These are phyloP conservation scores for Platorchestia sp. DNA, from an alignment of 1,140 invertebrate species.

Conservation along the genomic window DNA sequence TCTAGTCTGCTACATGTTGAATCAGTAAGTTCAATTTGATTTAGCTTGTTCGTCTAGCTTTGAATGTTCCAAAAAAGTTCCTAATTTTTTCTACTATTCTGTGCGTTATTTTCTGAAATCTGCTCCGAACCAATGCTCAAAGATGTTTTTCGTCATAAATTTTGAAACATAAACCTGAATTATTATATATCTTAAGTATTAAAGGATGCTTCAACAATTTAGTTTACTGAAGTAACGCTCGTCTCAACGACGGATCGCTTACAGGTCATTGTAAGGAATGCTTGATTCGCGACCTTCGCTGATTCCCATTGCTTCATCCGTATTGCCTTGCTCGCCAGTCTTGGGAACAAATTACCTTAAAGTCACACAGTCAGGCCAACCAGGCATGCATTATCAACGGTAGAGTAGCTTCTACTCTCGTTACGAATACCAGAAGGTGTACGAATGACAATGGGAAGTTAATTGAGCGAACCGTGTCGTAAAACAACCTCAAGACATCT, in stretches of 20 bases:
- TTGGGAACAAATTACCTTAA: not conserved
- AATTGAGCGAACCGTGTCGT: not conserved
- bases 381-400: not conserved
- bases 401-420: not conserved
- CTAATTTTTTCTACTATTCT: no score
- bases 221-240: not conserved
- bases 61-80: no score
- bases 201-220: not conserved
- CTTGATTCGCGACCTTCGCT: not conserved
- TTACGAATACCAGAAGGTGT: not conserved
- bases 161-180: no score
- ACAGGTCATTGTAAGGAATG: no score
- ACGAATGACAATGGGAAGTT: slow-evolving; percentile 8
- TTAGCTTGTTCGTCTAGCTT: no score
- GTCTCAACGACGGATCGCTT: no score
- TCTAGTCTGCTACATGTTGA: no score
- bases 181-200: no score
- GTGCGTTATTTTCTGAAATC: no score
- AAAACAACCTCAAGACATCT: not conserved
- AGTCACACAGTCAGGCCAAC: not conserved
- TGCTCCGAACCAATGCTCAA: no score
- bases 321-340: not conserved
- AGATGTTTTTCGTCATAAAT: no score
- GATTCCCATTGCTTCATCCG: not conserved
- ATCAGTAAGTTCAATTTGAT: no score